phyloP scores from a whole-genome alignment of 2,113 vertebrate genomes.

The Gulo gulo region DNA sequence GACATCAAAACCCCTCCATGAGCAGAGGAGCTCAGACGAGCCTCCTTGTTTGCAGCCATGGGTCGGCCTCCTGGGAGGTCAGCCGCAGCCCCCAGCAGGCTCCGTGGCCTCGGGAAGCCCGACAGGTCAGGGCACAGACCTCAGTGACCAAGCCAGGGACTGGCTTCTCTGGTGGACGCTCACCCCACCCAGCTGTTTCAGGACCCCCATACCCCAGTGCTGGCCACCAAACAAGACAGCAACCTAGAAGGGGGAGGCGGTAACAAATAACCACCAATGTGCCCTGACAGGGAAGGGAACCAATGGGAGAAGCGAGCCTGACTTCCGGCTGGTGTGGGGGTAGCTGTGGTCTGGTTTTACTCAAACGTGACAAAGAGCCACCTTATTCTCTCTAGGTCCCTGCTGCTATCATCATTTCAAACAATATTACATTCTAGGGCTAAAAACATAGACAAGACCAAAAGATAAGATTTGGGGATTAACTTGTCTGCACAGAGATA shows the following conservation, averaged over 20 bases:
- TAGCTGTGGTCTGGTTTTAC: no score
- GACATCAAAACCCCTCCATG: neutral
- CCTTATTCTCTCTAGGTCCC: neutral
- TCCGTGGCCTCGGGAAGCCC: neutral
- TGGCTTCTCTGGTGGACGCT: neutral
- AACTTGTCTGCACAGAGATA: neutral
- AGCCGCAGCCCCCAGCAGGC: neutral
- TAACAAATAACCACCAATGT: neutral
- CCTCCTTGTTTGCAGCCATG: neutral
- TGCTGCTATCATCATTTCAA: neutral
- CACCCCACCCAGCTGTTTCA: neutral
- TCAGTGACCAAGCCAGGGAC: no score
- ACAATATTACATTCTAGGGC: neutral
- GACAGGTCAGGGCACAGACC: neutral
- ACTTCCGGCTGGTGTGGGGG: neutral
- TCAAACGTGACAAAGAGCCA: neutral
- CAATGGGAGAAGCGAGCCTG: neutral
- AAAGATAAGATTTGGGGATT: neutral
- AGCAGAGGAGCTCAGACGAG: neutral
- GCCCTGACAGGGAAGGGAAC: neutral
- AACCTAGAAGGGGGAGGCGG: neutral
- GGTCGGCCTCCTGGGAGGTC: neutral
- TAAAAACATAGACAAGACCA: neutral
- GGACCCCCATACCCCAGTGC: neutral
- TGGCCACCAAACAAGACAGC: neutral